These are phyloP conservation scores for Ormyrus rosae DNA, from an alignment of 2,888 invertebrate species.

Conservation along the genomic window DNA sequence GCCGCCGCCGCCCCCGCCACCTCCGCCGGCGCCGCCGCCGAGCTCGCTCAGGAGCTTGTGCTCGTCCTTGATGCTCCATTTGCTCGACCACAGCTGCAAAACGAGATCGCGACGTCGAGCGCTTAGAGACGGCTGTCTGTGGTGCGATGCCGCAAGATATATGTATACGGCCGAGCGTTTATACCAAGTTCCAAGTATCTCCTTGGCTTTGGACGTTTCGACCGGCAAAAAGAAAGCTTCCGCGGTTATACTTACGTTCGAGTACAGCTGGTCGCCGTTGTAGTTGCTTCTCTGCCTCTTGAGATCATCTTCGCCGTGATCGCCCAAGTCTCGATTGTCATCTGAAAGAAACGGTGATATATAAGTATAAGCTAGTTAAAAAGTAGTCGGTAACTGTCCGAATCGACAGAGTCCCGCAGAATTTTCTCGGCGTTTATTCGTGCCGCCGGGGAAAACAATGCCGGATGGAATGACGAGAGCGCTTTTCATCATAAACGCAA, in stretches of 20 bases:
- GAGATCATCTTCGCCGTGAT: constrained; percentile 91
- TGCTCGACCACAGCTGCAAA: constrained; percentile 87
- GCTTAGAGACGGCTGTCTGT: not conserved
- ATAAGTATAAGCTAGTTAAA: not conserved
- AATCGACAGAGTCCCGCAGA: too few species aligned
- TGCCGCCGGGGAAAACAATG: too few species aligned
- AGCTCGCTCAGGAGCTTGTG: constrained; percentile 91
- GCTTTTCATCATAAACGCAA: constrained; percentile 21
- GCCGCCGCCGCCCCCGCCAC: constrained; percentile 73
- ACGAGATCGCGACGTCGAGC: constrained; percentile 15
- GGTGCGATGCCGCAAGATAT: not conserved
- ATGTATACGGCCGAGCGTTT: too few species aligned
- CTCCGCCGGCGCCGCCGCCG: constrained; percentile 79
- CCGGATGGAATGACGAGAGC: not conserved
- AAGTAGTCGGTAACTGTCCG: not conserved
- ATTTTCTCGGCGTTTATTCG: too few species aligned
- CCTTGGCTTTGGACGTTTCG: too few species aligned
- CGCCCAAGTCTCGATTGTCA: constrained; percentile 92
- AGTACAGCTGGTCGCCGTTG: constrained; percentile 92
- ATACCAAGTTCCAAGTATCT: too few species aligned
- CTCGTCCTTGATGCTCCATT: constrained; percentile 95
- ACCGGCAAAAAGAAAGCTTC: not conserved
- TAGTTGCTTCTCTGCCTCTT: constrained; percentile 92
- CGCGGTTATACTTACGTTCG: constrained; percentile 85
- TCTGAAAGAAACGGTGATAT: constrained; percentile 77